A percentile compares a stretch with the other conserved stretches of the same genome.
phyloP scores from a whole-genome alignment of 2,113 vertebrate genomes.

The Elaphurus davidianus region DNA sequence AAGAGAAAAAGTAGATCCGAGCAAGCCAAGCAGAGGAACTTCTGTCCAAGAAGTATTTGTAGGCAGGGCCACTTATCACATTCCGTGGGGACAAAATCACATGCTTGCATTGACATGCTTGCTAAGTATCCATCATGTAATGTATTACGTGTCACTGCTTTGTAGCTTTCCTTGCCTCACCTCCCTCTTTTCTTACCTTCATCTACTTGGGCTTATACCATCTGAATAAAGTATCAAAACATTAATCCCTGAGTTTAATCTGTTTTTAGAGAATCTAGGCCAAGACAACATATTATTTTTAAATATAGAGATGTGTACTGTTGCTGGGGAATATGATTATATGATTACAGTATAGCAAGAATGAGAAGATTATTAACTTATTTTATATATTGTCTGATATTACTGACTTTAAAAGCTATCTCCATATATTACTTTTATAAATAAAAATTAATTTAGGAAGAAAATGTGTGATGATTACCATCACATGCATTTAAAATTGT shows the following conservation, averaged over 20 bases:
- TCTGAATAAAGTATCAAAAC: background rate
- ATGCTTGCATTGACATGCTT: fast-evolving
- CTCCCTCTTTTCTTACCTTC: background rate
- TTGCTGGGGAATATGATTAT: background rate
- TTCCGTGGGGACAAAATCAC: fast-evolving
- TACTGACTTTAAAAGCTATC: background rate
- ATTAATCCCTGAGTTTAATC: background rate
- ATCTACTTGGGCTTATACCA: background rate
- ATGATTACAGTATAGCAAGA: background rate
- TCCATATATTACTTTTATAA: background rate
- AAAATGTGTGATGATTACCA: background rate
- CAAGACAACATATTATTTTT: background rate
- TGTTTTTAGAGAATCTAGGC: background rate
- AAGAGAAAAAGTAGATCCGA: background rate
- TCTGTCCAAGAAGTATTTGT: background rate
- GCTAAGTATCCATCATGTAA: fast-evolving
- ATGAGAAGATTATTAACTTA: background rate
- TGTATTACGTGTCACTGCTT: fast-evolving
- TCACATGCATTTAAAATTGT: background rate
- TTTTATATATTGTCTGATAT: background rate
- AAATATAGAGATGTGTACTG: background rate
- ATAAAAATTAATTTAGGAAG: constrained; percentile 39
- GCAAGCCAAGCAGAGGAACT: background rate
- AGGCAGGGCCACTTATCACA: too few relatives aligned
- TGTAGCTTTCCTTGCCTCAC: background rate